Base-by-base conservation (phyloP, 2,113 vertebrate species). In the Sceloporus tristichus region DNA sequence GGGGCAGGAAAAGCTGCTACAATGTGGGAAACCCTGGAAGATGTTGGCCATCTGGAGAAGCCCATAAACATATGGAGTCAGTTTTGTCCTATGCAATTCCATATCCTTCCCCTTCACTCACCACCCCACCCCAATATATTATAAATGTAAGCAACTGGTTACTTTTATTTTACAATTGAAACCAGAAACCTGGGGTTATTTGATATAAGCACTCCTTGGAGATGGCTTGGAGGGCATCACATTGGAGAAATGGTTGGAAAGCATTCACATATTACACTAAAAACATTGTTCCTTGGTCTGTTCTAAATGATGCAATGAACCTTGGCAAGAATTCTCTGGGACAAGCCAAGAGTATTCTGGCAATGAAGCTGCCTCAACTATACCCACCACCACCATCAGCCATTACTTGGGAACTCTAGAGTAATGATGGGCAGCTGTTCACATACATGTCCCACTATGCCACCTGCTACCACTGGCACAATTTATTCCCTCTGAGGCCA, bases 231-330 rank as follows among this genome's bases (percentile, higher is more conserved):
- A 91, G 48, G 81, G 79, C 92, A 93, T 89, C 9, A 29, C 83
- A 91, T 88, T 87, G 87, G 89, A 94, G 90, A 88, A 93, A 89
- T 70, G n/a, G 68, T 19, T 66, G 65, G 65, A 75, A 93, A 89
- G 66, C 88, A 84, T 78, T 91, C 90, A 89, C 78, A 94, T 81
- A 89, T 89, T 90, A 87, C 81, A 94, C 85, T 90, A 84, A 92
- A 90, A 89, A 85, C 85, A 93, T 86, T 93, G 90, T 91, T 93
- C 94, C 92, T 90, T 90, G 92, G 91, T 83, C 88, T 93, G 74
- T 91, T 90, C 34, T 92, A 93, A 95, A 94, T 92, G 95, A 93
- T 86, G 91, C 90, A 84, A 79, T 90, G 92, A 95, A 92, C 71
- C 87, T 79, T 91, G 80, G 34, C 34, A 34, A 34, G 34, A 34